These are phyloP conservation scores for Ornithoptera priamus DNA, from an alignment of 2,888 invertebrate species.

Conservation along the genomic window DNA sequence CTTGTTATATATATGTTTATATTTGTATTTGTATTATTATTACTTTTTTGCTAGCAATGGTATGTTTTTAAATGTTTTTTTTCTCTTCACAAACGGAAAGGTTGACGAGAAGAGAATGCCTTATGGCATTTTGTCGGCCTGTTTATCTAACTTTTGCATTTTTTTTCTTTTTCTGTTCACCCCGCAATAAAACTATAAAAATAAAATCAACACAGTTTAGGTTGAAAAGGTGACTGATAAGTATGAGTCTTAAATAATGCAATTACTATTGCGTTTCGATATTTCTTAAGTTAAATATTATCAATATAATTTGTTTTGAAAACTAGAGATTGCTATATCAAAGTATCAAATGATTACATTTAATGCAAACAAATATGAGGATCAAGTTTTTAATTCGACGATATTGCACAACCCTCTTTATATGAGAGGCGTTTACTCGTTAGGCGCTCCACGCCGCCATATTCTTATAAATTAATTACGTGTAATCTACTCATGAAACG, in stretches of 20 bases:
- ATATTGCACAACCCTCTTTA: constrained; percentile 50
- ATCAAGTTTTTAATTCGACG: constrained; percentile 36
- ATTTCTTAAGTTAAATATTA: background rate
- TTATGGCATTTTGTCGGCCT: too few relatives aligned
- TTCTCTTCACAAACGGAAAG: too few relatives aligned
- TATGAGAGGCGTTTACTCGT: constrained; percentile 58
- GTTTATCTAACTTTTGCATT: too few relatives aligned
- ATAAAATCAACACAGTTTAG: too few relatives aligned
- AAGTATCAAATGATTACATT: background rate
- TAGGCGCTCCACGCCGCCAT: constrained; percentile 64
- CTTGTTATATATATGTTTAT: too few relatives aligned
- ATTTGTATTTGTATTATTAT: too few relatives aligned
- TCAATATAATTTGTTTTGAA: background rate
- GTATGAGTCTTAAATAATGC: background rate
- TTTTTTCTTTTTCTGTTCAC: too few relatives aligned
- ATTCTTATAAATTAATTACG: constrained; percentile 81
- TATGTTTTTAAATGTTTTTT: too few relatives aligned
- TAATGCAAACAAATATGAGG: constrained; percentile 24
- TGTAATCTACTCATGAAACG: constrained; percentile 79
- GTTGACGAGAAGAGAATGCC: too few relatives aligned
- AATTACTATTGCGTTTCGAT: background rate
- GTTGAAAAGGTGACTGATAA: too few relatives aligned
- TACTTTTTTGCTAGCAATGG: too few relatives aligned
- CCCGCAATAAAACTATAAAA: too few relatives aligned
- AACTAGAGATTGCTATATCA: background rate